Evolutionary conservation across 1,140 invertebrate species (phyloP).

Genomic region (Cydia fagiglandana): DNA sequence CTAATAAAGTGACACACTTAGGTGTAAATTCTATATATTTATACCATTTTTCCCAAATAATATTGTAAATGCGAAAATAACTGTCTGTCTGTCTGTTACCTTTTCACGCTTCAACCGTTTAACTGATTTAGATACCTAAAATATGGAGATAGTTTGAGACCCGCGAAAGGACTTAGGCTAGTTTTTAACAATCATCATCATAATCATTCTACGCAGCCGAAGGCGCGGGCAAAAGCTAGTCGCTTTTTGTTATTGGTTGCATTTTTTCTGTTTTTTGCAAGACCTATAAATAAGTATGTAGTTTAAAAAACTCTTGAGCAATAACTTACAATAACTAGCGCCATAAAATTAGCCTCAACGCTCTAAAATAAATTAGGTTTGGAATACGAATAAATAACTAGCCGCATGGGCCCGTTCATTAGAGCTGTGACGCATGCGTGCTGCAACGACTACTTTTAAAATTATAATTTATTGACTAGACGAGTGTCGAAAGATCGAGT

Average conservation of each 20-base stretch:
- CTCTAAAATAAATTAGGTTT: conserved; percentile 29
- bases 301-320: background rate
- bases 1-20: no score
- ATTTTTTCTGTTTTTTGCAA: background rate
- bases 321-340: conserved; percentile 4
- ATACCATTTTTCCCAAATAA: no score
- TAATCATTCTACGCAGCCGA: no score
- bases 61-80: no score
- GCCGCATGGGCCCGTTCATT: conserved; percentile 33
- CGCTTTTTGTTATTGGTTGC: background rate
- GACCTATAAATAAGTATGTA: background rate
- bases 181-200: no score
- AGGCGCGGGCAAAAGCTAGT: no score
- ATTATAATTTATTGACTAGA: conserved; percentile 75
- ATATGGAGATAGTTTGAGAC: no score
- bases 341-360: conserved; percentile 8
- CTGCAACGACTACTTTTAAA: conserved; percentile 56
- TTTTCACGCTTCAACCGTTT: no score
- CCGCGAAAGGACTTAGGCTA: no score
- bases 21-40: no score
- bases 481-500: conserved; percentile 73
- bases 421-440: conserved; percentile 41
- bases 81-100: no score
- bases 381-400: conserved; percentile 19
- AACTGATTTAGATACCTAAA: no score